Evolutionary conservation across 2,888 invertebrate genomes (phyloP).

Genomic region (Callyntrura sp.): DNA sequence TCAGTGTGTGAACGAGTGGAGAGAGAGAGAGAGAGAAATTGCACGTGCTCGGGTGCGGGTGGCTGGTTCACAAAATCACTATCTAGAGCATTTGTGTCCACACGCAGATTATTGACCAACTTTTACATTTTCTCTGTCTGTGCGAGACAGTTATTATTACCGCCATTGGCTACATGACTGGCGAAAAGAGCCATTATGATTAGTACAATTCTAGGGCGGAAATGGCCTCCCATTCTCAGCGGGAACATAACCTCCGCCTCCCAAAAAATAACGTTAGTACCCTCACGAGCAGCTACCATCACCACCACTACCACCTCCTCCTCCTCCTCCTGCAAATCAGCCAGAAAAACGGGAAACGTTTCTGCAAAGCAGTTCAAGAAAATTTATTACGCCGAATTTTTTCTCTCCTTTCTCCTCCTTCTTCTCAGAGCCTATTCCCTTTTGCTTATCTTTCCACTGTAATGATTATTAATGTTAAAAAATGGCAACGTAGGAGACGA

Average conservation of each 20-base stretch:
- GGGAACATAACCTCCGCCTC: background rate
- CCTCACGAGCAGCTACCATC: background rate
- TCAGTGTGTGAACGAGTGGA: conserved; percentile 49
- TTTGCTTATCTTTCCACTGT: conserved; percentile 77
- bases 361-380: no score
- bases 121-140: conserved; percentile 59
- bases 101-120: conserved; percentile 72
- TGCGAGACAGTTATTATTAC: conserved; percentile 23
- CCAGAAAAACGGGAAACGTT: no score
- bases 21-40: conserved; percentile 13
- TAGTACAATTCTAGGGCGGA: background rate
- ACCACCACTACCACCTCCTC: background rate
- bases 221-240: no score
- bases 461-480: conserved; percentile 81
- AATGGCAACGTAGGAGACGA: conserved; percentile 3
- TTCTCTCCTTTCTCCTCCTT: conserved; percentile 56
- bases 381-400: conserved; percentile 45
- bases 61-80: no score
- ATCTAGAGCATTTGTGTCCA: no score
- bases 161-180: conserved; percentile 6
- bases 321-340: background rate
- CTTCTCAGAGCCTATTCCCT: conserved; percentile 49
- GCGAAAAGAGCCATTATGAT: conserved; percentile 26
- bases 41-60: no score
- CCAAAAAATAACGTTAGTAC: background rate